Evolutionary conservation across 2,113 vertebrate species (phyloP).

Genomic region (Pituophis catenifer): DNA sequence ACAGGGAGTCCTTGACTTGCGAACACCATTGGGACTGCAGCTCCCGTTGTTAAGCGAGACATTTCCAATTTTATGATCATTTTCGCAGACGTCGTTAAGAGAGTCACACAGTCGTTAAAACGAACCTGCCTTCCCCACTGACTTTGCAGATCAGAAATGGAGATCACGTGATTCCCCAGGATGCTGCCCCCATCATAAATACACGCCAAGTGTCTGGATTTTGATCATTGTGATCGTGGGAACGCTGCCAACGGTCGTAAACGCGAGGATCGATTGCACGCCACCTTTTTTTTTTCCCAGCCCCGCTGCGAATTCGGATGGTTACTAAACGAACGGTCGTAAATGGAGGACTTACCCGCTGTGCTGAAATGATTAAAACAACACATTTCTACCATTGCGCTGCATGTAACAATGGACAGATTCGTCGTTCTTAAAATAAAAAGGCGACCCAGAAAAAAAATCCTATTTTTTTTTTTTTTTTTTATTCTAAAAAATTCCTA

Average conservation of each 20-base stretch:
- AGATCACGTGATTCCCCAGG: no score
- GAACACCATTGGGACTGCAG: background rate
- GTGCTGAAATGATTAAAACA: background rate
- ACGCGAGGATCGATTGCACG: background rate
- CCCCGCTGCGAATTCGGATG: background rate
- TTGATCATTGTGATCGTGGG: background rate
- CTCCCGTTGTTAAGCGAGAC: background rate
- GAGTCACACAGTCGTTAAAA: background rate
- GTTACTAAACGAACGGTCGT: background rate
- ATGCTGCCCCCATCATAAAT: background rate
- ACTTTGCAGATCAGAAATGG: background rate
- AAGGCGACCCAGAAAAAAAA: background rate
- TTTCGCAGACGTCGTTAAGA: background rate
- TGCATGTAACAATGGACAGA: background rate
- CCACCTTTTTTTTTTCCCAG: background rate
- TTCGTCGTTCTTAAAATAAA: background rate
- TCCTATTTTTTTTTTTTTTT: background rate
- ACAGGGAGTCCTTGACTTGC: background rate
- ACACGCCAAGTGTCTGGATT: background rate
- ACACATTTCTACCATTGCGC: rapidly evolving
- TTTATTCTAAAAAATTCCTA: background rate
- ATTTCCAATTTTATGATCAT: no score
- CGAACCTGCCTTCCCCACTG: background rate
- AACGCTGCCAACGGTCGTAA: background rate
- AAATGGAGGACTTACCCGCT: rapidly evolving